A percentile compares a stretch with the other conserved stretches of the same genome.
Conservation (phyloP, 2,113 vertebrate species). For the Bambusicola thoracicus region DNA sequence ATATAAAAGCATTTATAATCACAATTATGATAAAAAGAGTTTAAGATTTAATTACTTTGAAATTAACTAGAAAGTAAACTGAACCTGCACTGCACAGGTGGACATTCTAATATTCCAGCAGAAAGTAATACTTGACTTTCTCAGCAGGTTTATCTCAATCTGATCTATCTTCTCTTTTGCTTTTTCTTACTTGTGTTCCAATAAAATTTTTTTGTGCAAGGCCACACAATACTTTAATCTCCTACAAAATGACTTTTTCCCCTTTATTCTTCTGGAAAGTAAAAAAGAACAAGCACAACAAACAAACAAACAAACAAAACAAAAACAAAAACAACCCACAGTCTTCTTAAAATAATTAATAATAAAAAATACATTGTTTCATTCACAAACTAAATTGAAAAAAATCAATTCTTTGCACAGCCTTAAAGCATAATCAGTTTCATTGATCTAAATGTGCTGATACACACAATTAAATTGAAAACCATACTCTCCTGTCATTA, state of each 20-base stretch:
- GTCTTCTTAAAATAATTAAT: neutral
- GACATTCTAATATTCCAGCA: neutral
- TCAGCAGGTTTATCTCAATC: neutral
- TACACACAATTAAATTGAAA: conserved; percentile 23
- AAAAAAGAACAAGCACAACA: neutral
- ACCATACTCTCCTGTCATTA: neutral
- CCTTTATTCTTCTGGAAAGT: neutral
- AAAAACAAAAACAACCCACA: neutral
- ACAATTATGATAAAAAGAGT: neutral
- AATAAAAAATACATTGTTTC: neutral
- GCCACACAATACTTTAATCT: neutral
- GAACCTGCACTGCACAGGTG: neutral
- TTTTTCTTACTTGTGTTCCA: neutral
- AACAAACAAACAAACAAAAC: accelerated
- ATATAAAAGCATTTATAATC: neutral
- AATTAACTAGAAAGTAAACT: neutral
- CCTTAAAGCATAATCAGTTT: neutral
- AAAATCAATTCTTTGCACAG: conserved; percentile 19
- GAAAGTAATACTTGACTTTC: neutral
- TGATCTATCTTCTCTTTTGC: neutral
- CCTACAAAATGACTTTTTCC: neutral
- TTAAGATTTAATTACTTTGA: neutral
- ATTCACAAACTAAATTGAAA: conserved; percentile 8
- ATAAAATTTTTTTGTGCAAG: neutral
- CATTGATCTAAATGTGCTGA: neutral